phyloP scores from a whole-genome alignment of 2,888 invertebrate genomes.

The Thereva nobilitata region DNA sequence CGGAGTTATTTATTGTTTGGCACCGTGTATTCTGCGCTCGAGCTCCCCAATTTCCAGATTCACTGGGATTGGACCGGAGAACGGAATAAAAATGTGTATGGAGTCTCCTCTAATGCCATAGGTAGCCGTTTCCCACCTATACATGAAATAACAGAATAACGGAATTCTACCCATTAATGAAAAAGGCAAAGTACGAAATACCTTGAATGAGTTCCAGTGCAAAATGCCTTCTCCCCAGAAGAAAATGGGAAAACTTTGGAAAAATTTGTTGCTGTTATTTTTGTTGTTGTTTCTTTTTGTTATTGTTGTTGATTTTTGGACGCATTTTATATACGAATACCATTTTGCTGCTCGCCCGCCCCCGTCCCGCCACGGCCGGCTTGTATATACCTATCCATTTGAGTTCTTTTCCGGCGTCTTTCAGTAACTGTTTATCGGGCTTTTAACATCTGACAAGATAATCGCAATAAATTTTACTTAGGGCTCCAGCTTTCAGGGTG shows the following conservation, averaged over 20 bases:
- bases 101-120: too few species aligned
- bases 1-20: slow-evolving; percentile 34
- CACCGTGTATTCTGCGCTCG: slow-evolving; percentile 33
- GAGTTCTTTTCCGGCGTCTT: slow-evolving; percentile 32
- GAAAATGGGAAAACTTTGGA: slow-evolving; percentile 33
- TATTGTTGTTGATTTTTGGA: too few species aligned
- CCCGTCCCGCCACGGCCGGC: too few species aligned
- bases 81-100: slow-evolving; percentile 24
- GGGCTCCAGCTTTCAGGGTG: slow-evolving; percentile 29
- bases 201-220: slow-evolving; percentile 31
- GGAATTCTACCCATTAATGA: slow-evolving; percentile 26
- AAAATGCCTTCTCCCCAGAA: slow-evolving; percentile 18
- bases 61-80: slow-evolving; percentile 15
- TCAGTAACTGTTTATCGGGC: slow-evolving; percentile 44
- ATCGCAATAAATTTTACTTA: slow-evolving; percentile 48
- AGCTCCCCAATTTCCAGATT: slow-evolving; percentile 17
- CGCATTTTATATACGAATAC: too few species aligned
- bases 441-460: slow-evolving; percentile 49
- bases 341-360: too few species aligned
- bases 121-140: too few species aligned
- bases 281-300: neutral
- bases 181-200: slow-evolving; percentile 27
- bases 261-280: slow-evolving; percentile 17
- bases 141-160: too few species aligned
- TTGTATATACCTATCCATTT: slow-evolving; percentile 16